These are phyloP conservation scores for Telenomus remus DNA, from an alignment of 1,140 invertebrate species.

Conservation along the genomic window DNA sequence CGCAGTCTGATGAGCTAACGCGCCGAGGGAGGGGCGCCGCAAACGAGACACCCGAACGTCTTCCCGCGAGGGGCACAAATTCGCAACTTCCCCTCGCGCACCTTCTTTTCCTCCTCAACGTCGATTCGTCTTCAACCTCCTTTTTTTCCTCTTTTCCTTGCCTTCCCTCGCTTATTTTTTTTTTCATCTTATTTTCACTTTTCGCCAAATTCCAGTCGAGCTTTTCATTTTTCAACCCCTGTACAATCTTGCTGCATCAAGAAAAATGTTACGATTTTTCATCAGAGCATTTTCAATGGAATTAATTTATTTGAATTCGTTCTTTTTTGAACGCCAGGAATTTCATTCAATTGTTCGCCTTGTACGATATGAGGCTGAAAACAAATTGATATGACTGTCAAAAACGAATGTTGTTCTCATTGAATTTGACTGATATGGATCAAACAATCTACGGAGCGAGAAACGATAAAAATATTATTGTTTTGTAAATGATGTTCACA, in stretches of 20 bases:
- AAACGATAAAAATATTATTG: slow-evolving; percentile 19
- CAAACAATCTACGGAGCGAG: not conserved
- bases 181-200: slow-evolving; percentile 6
- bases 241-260: too few species aligned
- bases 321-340: too few species aligned
- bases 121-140: not conserved
- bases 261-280: too few species aligned
- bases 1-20: slow-evolving; percentile 28
- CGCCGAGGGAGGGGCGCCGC: slow-evolving; percentile 25
- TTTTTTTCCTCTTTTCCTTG: slow-evolving; percentile 8
- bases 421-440: not conserved
- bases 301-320: too few species aligned
- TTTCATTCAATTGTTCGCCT: too few species aligned
- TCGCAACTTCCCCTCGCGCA: slow-evolving; percentile 5
- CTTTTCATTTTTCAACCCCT: too few species aligned
- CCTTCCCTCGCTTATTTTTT: slow-evolving; percentile 6
- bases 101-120: not conserved
- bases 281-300: not conserved
- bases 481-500: slow-evolving; percentile 10
- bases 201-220: not conserved
- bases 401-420: not conserved
- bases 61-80: slow-evolving; percentile 12
- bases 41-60: slow-evolving; percentile 32
- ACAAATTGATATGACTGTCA: too few species aligned
- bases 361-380: not conserved